Base-by-base conservation (phyloP, 1,140 invertebrate species). In the Batillaria attramentaria region DNA sequence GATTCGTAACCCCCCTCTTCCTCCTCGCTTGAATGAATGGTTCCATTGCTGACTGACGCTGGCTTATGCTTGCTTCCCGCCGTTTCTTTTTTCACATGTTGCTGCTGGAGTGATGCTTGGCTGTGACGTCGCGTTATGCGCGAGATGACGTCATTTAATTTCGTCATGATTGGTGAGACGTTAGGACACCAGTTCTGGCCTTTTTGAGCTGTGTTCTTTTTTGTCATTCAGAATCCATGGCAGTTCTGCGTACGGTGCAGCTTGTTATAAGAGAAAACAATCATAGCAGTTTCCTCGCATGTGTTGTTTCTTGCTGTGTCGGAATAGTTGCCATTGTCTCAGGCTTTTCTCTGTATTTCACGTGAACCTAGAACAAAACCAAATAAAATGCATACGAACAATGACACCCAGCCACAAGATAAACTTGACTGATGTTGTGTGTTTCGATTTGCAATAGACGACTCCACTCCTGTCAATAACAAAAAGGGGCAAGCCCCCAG, bases 81-180 rank as follows among this genome's bases (percentile, higher is more conserved):
- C 33, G 20, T 24, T 37, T 33, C 66, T 0, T 28, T 37, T 28
- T n/a, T 62, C 10, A 28, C 20, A 5, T 62, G 10, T 62, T 10
- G n/a, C 28, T 33, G 57, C 24, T 10, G 5, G 31, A 62, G 57
- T 5, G 57, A 68, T 16, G 66, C 66, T 35, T 35, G 42, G 8
- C 28, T 10, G 20, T 73, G 72, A 73, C 72, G 72, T 54, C 72
- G 46, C 2, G 72, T 73, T 28, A 73, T 24, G 18, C 50, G 20
- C 6, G 72, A 73, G 39, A 73, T 57, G 46, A 73, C 43, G 35
- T 57, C 3, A 62, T 2, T 1, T 8, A 62, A 62, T 24, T 62
- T 62, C 8, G 57, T 4, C 57, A 62, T 62, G 10, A 31, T n/a
- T 10, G 6, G 33, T 31, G n/a, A 50, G 10, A 13, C 13, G 46